Conservation (phyloP, 2,797 vertebrate species). For the Oreochromis grahami region DNA sequence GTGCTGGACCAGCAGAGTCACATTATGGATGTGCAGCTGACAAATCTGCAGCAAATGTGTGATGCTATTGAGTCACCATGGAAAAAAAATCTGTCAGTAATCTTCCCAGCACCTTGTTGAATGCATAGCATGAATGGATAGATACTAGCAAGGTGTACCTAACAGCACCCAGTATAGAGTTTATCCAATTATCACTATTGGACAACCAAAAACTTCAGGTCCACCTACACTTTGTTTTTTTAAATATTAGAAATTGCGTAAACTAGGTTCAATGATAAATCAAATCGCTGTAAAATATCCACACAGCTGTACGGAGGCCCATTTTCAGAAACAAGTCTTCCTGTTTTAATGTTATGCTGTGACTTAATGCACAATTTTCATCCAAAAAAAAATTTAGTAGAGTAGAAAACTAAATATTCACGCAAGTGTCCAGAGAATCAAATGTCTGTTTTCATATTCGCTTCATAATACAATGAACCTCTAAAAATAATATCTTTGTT, state of each 20-base stretch:
- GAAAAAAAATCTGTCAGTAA: background rate
- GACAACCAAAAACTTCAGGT: background rate
- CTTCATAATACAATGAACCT: background rate
- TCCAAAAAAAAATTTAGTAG: rapidly evolving
- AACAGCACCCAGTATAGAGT: background rate
- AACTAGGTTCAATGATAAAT: background rate
- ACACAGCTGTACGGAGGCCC: background rate
- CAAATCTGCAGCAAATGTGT: background rate
- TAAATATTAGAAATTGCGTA: background rate
- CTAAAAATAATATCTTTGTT: background rate
- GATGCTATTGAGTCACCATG: background rate
- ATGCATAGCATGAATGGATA: background rate
- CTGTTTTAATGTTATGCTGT: background rate
- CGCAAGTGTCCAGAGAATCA: background rate
- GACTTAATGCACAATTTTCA: background rate
- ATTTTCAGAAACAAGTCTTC: background rate
- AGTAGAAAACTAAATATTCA: background rate
- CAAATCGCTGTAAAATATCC: background rate
- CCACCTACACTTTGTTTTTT: background rate
- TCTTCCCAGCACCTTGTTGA: background rate
- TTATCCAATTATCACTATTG: background rate
- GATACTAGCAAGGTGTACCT: background rate
- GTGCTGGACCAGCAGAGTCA: background rate
- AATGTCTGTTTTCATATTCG: background rate
- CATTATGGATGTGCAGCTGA: too few species aligned